A percentile compares a stretch with the other conserved stretches of the same genome.
Conservation (phyloP, 2,113 vertebrate species). For the Hiodon tergisus region DNA sequence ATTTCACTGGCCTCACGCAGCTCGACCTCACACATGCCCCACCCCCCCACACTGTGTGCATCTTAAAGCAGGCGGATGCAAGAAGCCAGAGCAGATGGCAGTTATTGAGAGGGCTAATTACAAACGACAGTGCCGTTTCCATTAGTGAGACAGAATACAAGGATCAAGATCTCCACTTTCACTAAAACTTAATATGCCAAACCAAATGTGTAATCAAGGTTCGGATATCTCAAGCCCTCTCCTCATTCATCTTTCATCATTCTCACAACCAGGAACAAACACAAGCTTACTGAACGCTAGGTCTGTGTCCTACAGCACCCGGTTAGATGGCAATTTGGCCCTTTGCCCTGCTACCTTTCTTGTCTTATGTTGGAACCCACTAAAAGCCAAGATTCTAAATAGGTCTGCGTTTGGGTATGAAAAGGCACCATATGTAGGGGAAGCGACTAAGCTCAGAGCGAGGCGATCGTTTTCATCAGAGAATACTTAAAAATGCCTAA, state of each 20-base stretch:
- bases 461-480: background rate
- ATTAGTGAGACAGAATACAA: background rate
- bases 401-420: too few relatives aligned
- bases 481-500: background rate
- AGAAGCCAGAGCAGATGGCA: background rate
- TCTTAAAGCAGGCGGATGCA: background rate
- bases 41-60: background rate
- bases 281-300: background rate
- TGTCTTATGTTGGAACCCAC: background rate
- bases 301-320: background rate
- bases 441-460: too few relatives aligned
- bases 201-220: background rate
- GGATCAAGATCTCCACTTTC: constrained; percentile 8
- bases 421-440: too few relatives aligned
- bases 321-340: background rate
- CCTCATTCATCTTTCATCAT: background rate
- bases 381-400: background rate
- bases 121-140: background rate
- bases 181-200: background rate
- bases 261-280: background rate
- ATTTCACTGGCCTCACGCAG: background rate
- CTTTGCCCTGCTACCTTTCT: background rate
- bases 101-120: background rate
- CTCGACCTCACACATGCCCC: too few relatives aligned
- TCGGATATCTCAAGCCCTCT: background rate